Evolutionary conservation across 2,888 invertebrate genomes (phyloP), one percentile per base, ranked within the genome.

Genomic region (Agrotis clavis): DNA sequence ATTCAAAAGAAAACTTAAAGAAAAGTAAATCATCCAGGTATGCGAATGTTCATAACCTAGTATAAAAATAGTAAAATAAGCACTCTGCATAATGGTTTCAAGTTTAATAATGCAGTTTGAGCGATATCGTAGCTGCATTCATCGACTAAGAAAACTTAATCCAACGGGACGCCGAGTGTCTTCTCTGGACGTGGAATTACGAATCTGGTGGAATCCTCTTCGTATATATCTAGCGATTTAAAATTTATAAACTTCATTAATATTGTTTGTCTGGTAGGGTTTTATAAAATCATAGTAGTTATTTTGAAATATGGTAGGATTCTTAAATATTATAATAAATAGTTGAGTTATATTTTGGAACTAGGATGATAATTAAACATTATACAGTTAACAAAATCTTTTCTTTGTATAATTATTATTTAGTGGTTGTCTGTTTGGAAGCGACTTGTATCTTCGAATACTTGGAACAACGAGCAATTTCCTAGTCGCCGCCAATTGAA

Each of bases 111-210:
- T 83, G 83, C 86, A 86, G 77, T 82, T 85, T 78, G 77, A 81
- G 82, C 69, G 86, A 85, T 86, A 87, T 88, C 90, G 87, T 85
- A 82, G 81, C 86, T 88, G 88, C 85, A 90, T 89, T 91, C 91
- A 90, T 85, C 78, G 88, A 83, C 83, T 84, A 88, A 90, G 91
- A 88, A 90, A 90, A 90, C 92, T 92, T 91, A 91, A 92, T 92
- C 89, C 89, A 67, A 79, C 73, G 74, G 79, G 81, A 87, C 87
- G 85, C 81, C 72, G 75, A 85, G 84, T 84, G 78, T 82, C 86
- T 82, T 63, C 19, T 73, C 73, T 73, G 61, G 70, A 88, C 89
- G 18, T 80, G 70, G 62, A 88, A 69, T 25, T 62, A 74, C 65
- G 64, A 79, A 88, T 19, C n/a, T 30, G 30, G 16, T 30, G 18